Evolutionary conservation across 1,140 invertebrate species (phyloP).

Genomic region (Drosophila tsacasi): DNA sequence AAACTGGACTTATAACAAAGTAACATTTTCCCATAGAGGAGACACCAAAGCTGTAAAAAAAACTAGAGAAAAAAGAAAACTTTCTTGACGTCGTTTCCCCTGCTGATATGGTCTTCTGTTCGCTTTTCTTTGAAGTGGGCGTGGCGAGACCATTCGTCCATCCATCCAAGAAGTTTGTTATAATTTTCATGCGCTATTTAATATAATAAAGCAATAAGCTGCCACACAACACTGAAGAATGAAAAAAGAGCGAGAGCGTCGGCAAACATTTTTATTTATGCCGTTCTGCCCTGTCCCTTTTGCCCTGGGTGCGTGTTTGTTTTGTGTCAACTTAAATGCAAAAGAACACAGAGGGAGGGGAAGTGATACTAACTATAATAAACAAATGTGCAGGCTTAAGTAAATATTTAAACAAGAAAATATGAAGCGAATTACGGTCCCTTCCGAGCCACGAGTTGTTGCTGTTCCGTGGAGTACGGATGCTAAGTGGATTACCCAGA

Average conservation of each 20-base stretch:
- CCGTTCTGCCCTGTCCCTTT: slow-evolving; percentile 21
- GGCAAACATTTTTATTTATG: slow-evolving; percentile 66
- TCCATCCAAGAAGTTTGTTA: slow-evolving; percentile 67
- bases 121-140: neutral
- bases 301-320: slow-evolving; percentile 48
- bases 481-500: slow-evolving; percentile 37
- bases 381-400: slow-evolving; percentile 67
- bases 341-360: slow-evolving; percentile 14
- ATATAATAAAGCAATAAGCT: slow-evolving; percentile 80
- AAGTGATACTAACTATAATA: slow-evolving; percentile 41
- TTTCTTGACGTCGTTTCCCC: slow-evolving; percentile 22
- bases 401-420: slow-evolving; percentile 75
- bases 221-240: slow-evolving; percentile 48
- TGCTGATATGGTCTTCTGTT: slow-evolving; percentile 16
- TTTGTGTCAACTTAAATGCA: slow-evolving; percentile 69
- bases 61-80: slow-evolving; percentile 25
- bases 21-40: slow-evolving; percentile 44
- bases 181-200: slow-evolving; percentile 82
- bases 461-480: slow-evolving; percentile 14
- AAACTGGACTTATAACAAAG: slow-evolving; percentile 25
- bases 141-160: slow-evolving; percentile 3
- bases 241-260: slow-evolving; percentile 19
- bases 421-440: slow-evolving; percentile 57
- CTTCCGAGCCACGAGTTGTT: slow-evolving; percentile 11
- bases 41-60: slow-evolving; percentile 35